Evolutionary conservation across 2,797 vertebrate species (phyloP).

Genomic region (Semaprochilodus insignis): DNA sequence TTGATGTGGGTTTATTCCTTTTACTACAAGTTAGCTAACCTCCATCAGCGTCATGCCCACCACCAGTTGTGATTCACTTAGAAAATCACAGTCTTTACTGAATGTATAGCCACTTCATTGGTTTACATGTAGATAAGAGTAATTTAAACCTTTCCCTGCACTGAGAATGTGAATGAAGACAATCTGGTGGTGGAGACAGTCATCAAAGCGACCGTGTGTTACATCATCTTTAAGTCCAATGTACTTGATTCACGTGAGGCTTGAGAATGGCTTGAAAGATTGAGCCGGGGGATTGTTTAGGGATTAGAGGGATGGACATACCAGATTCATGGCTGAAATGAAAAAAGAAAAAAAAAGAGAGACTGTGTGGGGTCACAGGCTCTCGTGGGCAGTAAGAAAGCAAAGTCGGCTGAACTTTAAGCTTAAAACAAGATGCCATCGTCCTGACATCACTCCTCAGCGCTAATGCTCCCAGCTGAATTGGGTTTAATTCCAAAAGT

Average conservation of each 20-base stretch:
- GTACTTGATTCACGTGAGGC: slow-evolving; percentile 70
- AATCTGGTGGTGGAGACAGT: slow-evolving; percentile 12
- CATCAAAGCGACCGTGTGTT: slow-evolving; percentile 55
- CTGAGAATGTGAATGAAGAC: slow-evolving; percentile 47
- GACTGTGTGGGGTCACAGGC: slow-evolving; percentile 49
- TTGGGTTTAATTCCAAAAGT: slow-evolving; percentile 49
- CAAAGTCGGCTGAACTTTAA: slow-evolving; percentile 46
- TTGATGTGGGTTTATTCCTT: not conserved
- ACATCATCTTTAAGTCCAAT: slow-evolving; percentile 67
- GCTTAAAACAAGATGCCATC: slow-evolving; percentile 48
- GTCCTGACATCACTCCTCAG: slow-evolving; percentile 42
- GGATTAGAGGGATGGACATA: slow-evolving; percentile 76
- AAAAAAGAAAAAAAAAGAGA: slow-evolving; percentile 54
- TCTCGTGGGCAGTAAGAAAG: slow-evolving; percentile 65
- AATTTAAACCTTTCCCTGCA: slow-evolving; percentile 4
- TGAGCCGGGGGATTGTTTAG: slow-evolving; percentile 70
- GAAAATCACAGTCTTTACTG: not conserved
- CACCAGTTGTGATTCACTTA: not conserved
- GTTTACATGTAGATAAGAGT: slow-evolving; percentile 1
- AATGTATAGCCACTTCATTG: not conserved
- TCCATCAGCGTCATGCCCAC: not conserved
- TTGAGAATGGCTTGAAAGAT: slow-evolving; percentile 63
- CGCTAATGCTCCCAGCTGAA: slow-evolving; percentile 38
- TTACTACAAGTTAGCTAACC: not conserved
- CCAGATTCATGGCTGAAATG: slow-evolving; percentile 67